Base-by-base conservation (phyloP, 2,797 vertebrate species). In the Hozukius guyotensis region DNA sequence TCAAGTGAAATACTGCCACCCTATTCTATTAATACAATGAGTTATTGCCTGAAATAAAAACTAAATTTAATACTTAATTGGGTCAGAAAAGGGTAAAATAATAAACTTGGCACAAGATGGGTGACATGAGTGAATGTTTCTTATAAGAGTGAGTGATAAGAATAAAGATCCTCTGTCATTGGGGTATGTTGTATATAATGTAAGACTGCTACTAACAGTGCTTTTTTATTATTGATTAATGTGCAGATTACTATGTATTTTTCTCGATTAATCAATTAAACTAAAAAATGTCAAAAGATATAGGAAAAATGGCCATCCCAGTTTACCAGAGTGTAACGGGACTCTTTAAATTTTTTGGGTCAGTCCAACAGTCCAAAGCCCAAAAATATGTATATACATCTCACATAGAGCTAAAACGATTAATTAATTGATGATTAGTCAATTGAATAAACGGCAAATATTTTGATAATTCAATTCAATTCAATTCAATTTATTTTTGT, bases 1-100 rank as follows among this genome's bases (percentile, higher is more conserved):
- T 82, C 63, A 70, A 75, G 9, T 80, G 70, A 81, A 82, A 57
- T 66, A 49, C 22, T 61, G 57, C 64, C 12, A 29, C 12, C 5
- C 42, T 32, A 12, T n/a, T 59, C 9, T 27, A 78, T 55, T 62
- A 78, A 81, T 34, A 59, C 5, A 68, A 32, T 81, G 64, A 83
- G 10, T 16, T 52, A 70, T 34, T 66, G 24, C 42, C 18, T 68
- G 36, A 14, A 34, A 84, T 71, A 27, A 78, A 80, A 68, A 65
- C 34, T 56, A 60, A 68, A 83, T 62, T 24, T 55, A 53, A 25
- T 7, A 34, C 25, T 73, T 67, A 56, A 76, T 1, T 72, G 72
- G 42, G 32, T 78, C 32, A 69, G 57, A 71, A 71, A 38, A 27
- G 3, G n/a, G 13, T 66, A 8, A 82, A 78, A 73, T 56, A 55